A percentile compares a stretch with the other conserved stretches of the same genome.
Evolutionary conservation across 2,888 invertebrate species (phyloP).

Genomic region (Tachina grossa): DNA sequence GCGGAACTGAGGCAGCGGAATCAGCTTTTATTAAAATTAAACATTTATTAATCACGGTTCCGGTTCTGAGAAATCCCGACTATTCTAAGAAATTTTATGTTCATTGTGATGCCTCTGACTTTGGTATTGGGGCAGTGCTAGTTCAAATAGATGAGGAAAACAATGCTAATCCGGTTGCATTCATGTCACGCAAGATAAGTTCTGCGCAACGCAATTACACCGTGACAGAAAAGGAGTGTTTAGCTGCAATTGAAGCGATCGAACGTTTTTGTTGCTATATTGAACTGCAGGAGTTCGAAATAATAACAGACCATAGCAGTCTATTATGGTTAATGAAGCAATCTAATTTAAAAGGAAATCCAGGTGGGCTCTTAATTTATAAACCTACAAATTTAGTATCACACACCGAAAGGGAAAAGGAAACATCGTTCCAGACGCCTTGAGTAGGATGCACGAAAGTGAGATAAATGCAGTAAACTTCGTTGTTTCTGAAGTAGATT

Average conservation of each 20-base stretch:
- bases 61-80: constrained; percentile 50
- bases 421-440: constrained; percentile 74
- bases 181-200: too few relatives aligned
- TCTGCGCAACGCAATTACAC: too few relatives aligned
- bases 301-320: too few relatives aligned
- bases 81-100: constrained; percentile 52
- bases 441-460: constrained; percentile 21
- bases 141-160: too few relatives aligned
- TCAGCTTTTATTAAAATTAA: constrained; percentile 13
- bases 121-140: constrained; percentile 20
- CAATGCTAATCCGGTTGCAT: too few relatives aligned
- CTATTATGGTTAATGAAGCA: constrained; percentile 7
- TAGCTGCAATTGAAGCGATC: too few relatives aligned
- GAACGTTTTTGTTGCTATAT: too few relatives aligned
- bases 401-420: constrained; percentile 73
- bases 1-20: constrained; percentile 29
- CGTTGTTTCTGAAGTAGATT: too few relatives aligned
- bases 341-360: constrained; percentile 19
- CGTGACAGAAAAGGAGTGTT: too few relatives aligned
- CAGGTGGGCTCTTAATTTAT: constrained; percentile 53
- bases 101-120: not conserved
- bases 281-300: too few relatives aligned
- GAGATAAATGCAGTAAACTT: too few relatives aligned
- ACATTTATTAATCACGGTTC: constrained; percentile 26
- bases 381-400: constrained; percentile 39